Evolutionary conservation across 1,140 invertebrate species (phyloP).

Genomic region (Drosophila nasuta): DNA sequence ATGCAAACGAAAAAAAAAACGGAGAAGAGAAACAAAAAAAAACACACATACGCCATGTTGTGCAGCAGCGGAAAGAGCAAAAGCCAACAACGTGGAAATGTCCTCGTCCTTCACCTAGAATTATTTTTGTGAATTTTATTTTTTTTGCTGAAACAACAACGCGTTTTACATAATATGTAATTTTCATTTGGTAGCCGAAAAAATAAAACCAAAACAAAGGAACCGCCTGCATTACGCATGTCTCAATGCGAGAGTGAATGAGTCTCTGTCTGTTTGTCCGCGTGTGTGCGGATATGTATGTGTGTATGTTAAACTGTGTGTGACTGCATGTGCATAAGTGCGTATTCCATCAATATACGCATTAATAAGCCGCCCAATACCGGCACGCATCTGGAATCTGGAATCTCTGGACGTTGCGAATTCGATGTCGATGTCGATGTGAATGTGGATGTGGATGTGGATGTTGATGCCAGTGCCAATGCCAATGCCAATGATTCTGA

Average conservation of each 20-base stretch:
- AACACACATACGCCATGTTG: conserved; percentile 66
- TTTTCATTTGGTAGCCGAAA: conserved; percentile 74
- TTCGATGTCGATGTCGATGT: background rate
- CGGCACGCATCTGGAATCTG: conserved; percentile 51
- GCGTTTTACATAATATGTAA: conserved; percentile 81
- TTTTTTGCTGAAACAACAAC: conserved; percentile 52
- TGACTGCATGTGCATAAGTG: conserved; percentile 47
- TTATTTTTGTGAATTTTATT: conserved; percentile 76
- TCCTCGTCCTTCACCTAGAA: conserved; percentile 84
- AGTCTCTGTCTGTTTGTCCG: conserved; percentile 18
- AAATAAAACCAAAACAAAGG: conserved; percentile 50
- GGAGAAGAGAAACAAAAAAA: conserved; percentile 48
- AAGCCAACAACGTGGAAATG: conserved; percentile 41
- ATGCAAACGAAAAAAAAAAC: conserved; percentile 43
- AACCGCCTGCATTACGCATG: conserved; percentile 72
- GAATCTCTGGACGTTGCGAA: conserved; percentile 55
- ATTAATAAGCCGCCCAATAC: conserved; percentile 73
- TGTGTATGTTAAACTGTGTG: conserved; percentile 19
- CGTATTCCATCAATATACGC: conserved; percentile 81
- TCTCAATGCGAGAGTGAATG: conserved; percentile 43
- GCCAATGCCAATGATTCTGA: conserved; percentile 22
- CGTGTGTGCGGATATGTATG: conserved; percentile 29
- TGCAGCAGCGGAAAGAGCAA: conserved; percentile 24
- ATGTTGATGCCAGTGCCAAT: conserved; percentile 4
- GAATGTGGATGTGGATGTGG: background rate